A percentile compares a stretch with the other conserved stretches of the same genome.
phyloP scores from a whole-genome alignment of 2,888 invertebrate species.

The Andrena dorsata region DNA sequence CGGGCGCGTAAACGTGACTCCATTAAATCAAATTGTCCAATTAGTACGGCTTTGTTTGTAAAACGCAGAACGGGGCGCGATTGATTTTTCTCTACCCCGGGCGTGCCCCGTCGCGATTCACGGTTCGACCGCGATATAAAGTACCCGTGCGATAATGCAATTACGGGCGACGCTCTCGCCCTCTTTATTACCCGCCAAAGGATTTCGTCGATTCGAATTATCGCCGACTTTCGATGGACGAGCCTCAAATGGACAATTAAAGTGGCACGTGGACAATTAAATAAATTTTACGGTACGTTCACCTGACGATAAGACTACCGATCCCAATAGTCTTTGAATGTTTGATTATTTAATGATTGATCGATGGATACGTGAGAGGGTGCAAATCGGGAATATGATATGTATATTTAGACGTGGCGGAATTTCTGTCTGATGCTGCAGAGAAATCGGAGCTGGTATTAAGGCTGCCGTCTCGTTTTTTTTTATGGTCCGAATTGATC shows the following conservation, averaged over 20 bases:
- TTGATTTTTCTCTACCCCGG: constrained; percentile 45
- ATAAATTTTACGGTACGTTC: not conserved
- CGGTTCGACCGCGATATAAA: constrained; percentile 28
- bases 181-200: not conserved
- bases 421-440: too few species aligned
- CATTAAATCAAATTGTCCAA: constrained; percentile 69
- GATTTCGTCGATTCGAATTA: constrained; percentile 1
- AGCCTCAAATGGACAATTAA: constrained; percentile 8
- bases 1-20: constrained; percentile 53
- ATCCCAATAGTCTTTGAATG: too few species aligned
- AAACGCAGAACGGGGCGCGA: constrained; percentile 37
- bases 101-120: constrained; percentile 28
- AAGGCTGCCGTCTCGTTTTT: too few species aligned
- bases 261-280: constrained; percentile 4
- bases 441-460: too few species aligned
- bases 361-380: too few species aligned
- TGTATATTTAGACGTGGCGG: too few species aligned
- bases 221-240: not conserved
- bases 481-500: too few species aligned
- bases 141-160: constrained; percentile 27
- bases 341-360: too few species aligned
- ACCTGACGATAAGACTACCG: not conserved
- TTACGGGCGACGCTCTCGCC: constrained; percentile 34
- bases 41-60: constrained; percentile 60
- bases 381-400: too few species aligned